These are phyloP conservation scores for Enteromius radiatus DNA, from an alignment of 2,797 vertebrate species.

Conservation along the genomic window DNA sequence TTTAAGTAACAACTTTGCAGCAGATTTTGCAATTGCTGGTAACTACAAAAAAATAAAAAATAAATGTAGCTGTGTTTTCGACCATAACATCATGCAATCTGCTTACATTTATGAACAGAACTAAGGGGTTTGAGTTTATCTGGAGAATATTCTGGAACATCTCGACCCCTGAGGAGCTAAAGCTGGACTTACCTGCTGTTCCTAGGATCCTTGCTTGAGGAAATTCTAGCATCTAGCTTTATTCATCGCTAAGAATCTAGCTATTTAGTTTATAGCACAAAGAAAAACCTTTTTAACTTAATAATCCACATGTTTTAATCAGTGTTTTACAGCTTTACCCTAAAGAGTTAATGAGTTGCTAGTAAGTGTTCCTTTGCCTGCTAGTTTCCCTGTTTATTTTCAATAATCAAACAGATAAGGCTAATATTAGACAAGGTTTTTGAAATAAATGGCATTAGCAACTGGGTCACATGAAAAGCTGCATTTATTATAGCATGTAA, in stretches of 20 bases:
- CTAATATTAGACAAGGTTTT: not conserved
- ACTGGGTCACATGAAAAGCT: not conserved
- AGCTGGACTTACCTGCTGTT: not conserved
- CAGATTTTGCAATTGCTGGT: not conserved
- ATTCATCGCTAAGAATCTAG: not conserved
- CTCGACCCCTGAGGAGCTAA: not conserved
- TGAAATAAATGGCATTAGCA: not conserved
- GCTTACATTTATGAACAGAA: not conserved
- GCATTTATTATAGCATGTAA: not conserved
- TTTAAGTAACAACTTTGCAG: not conserved
- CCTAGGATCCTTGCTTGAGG: not conserved
- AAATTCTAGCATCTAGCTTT: not conserved
- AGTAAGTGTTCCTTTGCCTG: not conserved
- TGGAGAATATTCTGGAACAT: conserved; percentile 2
- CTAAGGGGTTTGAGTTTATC: conserved; percentile 11
- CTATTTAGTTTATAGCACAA: not conserved
- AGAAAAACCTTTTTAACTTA: not conserved
- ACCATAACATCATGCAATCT: conserved; percentile 25
- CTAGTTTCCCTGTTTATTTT: not conserved
- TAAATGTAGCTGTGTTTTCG: not conserved
- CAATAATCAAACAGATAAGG: not conserved
- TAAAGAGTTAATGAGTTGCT: not conserved
- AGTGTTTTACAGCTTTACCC: conserved; percentile 5
- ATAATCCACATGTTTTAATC: conserved; percentile 19
- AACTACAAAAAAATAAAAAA: not conserved